These are phyloP conservation scores for Drosophila kuntzei DNA, from an alignment of 2,888 invertebrate genomes.

Conservation along the genomic window DNA sequence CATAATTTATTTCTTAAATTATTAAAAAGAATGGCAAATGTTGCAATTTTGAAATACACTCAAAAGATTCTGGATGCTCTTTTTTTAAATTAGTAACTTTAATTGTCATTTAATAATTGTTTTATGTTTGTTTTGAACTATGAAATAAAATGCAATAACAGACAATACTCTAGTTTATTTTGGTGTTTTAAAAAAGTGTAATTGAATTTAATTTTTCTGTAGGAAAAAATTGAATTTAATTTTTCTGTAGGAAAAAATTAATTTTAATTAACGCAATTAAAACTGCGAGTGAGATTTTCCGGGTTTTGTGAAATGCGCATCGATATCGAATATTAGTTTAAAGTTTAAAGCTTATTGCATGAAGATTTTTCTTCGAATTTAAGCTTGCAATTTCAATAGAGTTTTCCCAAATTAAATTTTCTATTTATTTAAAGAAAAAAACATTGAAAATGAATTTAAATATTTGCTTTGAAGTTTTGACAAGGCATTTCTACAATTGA, in stretches of 20 bases:
- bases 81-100: conserved; percentile 17
- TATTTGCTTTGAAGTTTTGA: conserved; percentile 7
- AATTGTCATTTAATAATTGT: conserved; percentile 42
- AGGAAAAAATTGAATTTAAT: too few relatives aligned
- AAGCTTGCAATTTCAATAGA: not conserved
- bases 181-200: too few relatives aligned
- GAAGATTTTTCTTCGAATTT: not conserved
- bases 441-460: not conserved
- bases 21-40: not conserved
- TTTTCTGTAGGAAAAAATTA: too few relatives aligned
- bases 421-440: not conserved
- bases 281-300: not conserved
- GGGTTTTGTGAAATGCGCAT: not conserved
- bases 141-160: conserved; percentile 46
- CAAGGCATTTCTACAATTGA: conserved; percentile 1
- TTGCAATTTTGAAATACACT: conserved; percentile 4
- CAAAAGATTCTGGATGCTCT: not conserved
- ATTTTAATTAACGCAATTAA: too few relatives aligned
- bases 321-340: not conserved
- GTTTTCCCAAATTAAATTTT: not conserved
- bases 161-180: not conserved
- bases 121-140: conserved; percentile 43
- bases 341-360: not conserved
- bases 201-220: too few relatives aligned
- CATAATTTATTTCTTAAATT: conserved; percentile 12